Base-by-base conservation (phyloP, 2,888 invertebrate species). In the Rhagonycha fulva region DNA sequence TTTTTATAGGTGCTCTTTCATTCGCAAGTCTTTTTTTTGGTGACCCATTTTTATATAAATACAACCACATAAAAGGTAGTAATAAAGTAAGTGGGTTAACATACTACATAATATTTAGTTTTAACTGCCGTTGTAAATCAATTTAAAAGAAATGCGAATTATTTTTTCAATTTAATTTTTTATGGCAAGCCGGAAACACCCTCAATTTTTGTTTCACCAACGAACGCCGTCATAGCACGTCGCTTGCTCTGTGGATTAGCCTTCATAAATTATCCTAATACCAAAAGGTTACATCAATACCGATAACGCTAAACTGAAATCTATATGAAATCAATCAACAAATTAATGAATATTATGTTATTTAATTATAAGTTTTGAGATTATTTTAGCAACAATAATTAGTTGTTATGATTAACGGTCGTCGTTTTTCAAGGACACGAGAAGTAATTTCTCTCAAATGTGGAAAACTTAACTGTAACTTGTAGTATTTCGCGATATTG, bases 51-150 rank as follows among this genome's bases (percentile, higher is more conserved):
- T 47, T 47, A 47, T 47, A 47, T n/a, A 47, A 47, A 47, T 47
- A 47, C 47, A 47, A n/a, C 47, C 47, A 9, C 47, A 47, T 47
- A 47, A 47, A 70, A 72, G 66, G 66, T 62, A 67, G 32, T 60
- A 66, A 73, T 73, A 76, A 76, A 76, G 62, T 63, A 76, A 76
- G 71, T 76, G 68, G 76, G 76, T 76, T 74, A 74, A 26, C 47
- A 30, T 70, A 71, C 23, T 70, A 71, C 23, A 74, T 47, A 73
- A 74, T 76, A 60, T 26, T 30, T 62, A 30, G 47, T 47, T 71
- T 76, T 76, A 74, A 76, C 73, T 24, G 62, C 68, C 60, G 32
- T 62, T 70, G 63, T 76, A 76, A 76, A 76, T 68, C 73, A 71
- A 68, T 74, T 74, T 74, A 11, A n/a, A 9, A 47, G 47, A 47